These are phyloP conservation scores for Eucidaris tribuloides DNA, from an alignment of 35 echinoderm and acorn worm genomes.

Conservation along the genomic window DNA sequence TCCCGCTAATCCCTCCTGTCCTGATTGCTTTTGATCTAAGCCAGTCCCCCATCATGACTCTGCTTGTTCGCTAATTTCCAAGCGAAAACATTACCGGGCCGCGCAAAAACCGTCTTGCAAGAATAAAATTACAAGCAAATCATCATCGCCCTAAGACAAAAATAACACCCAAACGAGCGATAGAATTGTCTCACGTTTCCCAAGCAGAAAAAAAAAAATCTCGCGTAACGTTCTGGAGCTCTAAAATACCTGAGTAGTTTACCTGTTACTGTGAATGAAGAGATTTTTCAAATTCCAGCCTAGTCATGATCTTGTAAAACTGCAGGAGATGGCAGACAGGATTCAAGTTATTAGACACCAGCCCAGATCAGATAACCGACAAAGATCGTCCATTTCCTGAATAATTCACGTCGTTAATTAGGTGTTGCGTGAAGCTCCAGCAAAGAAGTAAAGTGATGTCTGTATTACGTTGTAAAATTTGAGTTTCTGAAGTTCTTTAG, in stretches of 20 bases:
- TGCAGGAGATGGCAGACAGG: no score
- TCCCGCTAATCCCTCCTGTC: no score
- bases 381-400: background rate
- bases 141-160: conserved; percentile 1
- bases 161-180: background rate
- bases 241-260: no score
- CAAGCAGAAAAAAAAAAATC: no score
- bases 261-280: no score
- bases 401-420: background rate
- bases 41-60: conserved; percentile 2
- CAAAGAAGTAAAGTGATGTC: background rate
- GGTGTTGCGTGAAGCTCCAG: background rate
- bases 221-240: no score
- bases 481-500: background rate
- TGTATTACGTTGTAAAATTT: background rate
- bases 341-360: no score
- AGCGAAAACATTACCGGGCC: conserved; percentile 5
- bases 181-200: conserved; percentile 31
- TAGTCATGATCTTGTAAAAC: no score
- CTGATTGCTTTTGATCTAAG: background rate
- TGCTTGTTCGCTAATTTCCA: conserved; percentile 24
- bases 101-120: background rate
- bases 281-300: no score
- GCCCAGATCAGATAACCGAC: no score
- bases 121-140: background rate